Percentiles rank a stretch among this genome's conserved stretches.
These are phyloP conservation scores for Philopedon plagiatum DNA, from an alignment of 2,888 invertebrate species.

Conservation along the genomic window DNA sequence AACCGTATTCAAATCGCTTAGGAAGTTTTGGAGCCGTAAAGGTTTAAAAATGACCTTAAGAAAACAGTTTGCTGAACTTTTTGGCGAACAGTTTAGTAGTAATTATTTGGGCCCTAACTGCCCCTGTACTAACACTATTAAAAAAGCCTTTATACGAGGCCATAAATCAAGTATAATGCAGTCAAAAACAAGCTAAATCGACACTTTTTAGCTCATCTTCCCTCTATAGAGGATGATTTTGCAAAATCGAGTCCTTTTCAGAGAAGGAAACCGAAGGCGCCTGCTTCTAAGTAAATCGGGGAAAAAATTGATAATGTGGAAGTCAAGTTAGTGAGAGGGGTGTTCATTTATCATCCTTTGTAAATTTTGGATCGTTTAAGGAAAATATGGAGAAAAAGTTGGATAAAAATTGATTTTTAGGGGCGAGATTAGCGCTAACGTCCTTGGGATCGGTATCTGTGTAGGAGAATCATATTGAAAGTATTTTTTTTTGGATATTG, in stretches of 20 bases:
- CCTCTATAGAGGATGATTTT: slow-evolving; percentile 58
- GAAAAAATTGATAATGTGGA: slow-evolving; percentile 50
- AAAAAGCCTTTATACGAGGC: slow-evolving; percentile 58
- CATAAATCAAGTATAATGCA: slow-evolving; percentile 68
- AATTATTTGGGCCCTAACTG: not conserved
- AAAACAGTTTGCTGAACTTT: too few species aligned
- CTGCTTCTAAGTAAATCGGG: slow-evolving; percentile 46
- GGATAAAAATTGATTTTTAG: slow-evolving; percentile 7
- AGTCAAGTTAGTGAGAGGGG: slow-evolving; percentile 45
- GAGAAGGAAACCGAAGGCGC: slow-evolving; percentile 34
- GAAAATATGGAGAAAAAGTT: slow-evolving; percentile 29
- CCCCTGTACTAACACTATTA: not conserved
- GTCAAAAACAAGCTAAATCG: slow-evolving; percentile 66
- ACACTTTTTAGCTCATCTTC: slow-evolving; percentile 64
- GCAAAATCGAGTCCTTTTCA: slow-evolving; percentile 54
- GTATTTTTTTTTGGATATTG: too few species aligned
- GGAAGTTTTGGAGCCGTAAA: too few species aligned
- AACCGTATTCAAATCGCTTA: too few species aligned
- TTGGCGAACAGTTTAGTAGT: too few species aligned
- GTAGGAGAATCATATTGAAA: too few species aligned
- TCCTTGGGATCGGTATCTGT: too few species aligned
- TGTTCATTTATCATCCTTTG: slow-evolving; percentile 49
- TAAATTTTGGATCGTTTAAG: slow-evolving; percentile 32
- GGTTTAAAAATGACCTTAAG: too few species aligned
- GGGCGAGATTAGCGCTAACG: not conserved